Percentiles rank a stretch among this genome's conserved stretches.
These are phyloP conservation scores for Cinclus mexicanus DNA, from an alignment of 2,113 vertebrate genomes.

Conservation along the genomic window DNA sequence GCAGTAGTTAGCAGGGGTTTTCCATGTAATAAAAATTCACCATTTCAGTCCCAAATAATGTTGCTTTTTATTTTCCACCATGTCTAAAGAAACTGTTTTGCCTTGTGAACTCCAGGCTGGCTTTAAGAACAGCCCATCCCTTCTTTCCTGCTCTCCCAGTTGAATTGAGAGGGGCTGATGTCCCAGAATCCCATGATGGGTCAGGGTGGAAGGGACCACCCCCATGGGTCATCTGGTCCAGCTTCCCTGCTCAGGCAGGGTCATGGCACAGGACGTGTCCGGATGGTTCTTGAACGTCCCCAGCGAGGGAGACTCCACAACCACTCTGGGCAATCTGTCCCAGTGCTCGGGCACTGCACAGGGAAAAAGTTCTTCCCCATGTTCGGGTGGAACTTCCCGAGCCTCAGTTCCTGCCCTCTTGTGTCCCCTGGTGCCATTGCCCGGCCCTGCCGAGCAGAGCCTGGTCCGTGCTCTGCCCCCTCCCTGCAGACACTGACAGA, in stretches of 20 bases:
- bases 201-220: neutral
- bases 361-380: neutral
- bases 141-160: neutral
- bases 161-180: neutral
- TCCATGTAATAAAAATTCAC: neutral
- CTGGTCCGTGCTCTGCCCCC: neutral
- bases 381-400: neutral
- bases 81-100: neutral
- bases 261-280: neutral
- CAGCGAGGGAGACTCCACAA: neutral
- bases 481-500: neutral
- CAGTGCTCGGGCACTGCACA: no score
- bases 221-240: accelerated
- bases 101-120: neutral
- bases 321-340: no score
- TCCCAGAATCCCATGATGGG: neutral
- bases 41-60: neutral
- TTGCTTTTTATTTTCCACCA: neutral
- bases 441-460: neutral
- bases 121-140: neutral
- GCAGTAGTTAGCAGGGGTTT: accelerated
- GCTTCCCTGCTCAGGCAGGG: neutral
- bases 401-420: neutral
- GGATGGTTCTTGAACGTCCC: neutral
- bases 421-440: neutral